These are phyloP conservation scores for Argyrosomus regius DNA, from an alignment of 2,797 vertebrate species.

Conservation along the genomic window DNA sequence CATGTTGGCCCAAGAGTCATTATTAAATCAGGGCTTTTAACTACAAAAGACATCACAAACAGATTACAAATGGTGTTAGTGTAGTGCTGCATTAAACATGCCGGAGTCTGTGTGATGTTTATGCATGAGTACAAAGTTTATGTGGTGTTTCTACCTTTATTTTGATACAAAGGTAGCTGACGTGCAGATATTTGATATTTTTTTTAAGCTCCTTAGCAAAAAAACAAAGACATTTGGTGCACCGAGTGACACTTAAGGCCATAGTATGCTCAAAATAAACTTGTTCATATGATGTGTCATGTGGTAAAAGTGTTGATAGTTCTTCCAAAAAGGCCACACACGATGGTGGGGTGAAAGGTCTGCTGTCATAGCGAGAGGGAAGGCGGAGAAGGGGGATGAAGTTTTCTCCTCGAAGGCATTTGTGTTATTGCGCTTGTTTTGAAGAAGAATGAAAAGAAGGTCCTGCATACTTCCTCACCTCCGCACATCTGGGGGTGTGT, in stretches of 20 bases:
- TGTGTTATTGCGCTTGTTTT: not conserved
- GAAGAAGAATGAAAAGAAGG: not conserved
- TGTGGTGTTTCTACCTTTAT: not conserved
- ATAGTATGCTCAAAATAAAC: not conserved
- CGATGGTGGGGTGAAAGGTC: not conserved
- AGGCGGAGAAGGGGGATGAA: no score
- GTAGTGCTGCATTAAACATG: constrained; percentile 6
- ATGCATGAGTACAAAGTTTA: constrained; percentile 44
- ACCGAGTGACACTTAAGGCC: not conserved
- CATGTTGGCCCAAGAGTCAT: constrained; percentile 51
- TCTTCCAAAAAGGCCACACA: not conserved
- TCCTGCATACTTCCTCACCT: not conserved
- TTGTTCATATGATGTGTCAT: not conserved
- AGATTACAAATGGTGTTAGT: constrained; percentile 36
- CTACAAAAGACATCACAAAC: constrained; percentile 39
- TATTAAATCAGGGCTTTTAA: constrained; percentile 55
- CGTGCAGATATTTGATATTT: not conserved
- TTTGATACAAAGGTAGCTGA: not conserved
- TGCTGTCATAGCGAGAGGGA: not conserved
- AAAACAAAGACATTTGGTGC: not conserved
- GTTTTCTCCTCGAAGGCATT: not conserved
- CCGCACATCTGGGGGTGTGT: not conserved
- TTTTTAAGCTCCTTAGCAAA: not conserved
- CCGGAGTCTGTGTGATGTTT: constrained; percentile 38
- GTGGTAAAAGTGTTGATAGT: not conserved